Percentiles rank a stretch among this genome's conserved stretches.
These are phyloP conservation scores for Palythoa heliodiscus DNA, from an alignment of 92 coral and sea anemone genomes.

Conservation along the genomic window DNA sequence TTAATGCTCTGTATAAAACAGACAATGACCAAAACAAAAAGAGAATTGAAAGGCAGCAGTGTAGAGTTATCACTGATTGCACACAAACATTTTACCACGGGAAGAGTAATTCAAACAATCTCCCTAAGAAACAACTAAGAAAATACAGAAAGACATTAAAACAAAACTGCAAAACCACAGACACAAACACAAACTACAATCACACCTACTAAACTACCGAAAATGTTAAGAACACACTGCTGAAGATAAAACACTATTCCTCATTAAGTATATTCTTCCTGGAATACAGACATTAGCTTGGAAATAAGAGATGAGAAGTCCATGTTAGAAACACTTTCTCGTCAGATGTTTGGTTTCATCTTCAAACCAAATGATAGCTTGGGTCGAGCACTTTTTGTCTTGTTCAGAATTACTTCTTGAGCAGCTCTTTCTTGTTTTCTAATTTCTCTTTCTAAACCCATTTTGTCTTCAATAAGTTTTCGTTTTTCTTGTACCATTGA, in stretches of 20 bases:
- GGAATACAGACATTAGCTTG: background rate
- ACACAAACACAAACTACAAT: too few species aligned
- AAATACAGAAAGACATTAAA: too few species aligned
- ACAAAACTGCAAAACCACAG: too few species aligned
- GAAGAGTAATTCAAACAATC: too few species aligned
- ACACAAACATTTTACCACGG: too few species aligned
- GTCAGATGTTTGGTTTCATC: slow-evolving; percentile 54
- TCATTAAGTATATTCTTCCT: background rate
- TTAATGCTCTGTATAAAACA: background rate
- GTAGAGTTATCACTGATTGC: too few species aligned
- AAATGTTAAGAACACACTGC: too few species aligned
- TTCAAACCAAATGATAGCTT: slow-evolving; percentile 92
- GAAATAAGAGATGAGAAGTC: background rate
- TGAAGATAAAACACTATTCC: background rate
- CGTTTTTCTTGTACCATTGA: slow-evolving; percentile 94
- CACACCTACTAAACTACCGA: too few species aligned
- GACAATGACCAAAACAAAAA: background rate
- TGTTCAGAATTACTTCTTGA: slow-evolving; percentile 94
- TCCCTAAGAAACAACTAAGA: too few species aligned
- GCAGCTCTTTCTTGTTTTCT: slow-evolving; percentile 93
- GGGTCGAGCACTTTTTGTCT: slow-evolving; percentile 86
- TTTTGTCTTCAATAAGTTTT: slow-evolving; percentile 79
- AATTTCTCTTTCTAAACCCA: slow-evolving; percentile 83
- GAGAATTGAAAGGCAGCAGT: background rate
- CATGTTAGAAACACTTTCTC: background rate